Base-by-base conservation (phyloP, 2,797 vertebrate species). In the Pempheris klunzingeri region DNA sequence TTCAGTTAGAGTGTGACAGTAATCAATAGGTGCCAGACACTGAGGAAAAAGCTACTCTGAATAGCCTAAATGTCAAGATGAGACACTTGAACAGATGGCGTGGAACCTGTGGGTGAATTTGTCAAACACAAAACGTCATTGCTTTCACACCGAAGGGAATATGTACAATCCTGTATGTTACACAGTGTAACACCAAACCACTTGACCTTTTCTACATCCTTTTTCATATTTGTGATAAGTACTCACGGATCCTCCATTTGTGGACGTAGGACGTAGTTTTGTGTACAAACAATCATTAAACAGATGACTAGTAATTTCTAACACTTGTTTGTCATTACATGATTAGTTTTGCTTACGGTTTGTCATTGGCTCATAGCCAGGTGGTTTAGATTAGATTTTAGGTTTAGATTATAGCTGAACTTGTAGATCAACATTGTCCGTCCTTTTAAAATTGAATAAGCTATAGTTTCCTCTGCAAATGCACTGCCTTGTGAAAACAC, bases 21-120 rank as follows among this genome's bases (percentile, higher is more conserved):
- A 72, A 90, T 89, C 87, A 53, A 88, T 90, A 83, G 46, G 64
- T 83, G 79, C 54, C 79, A 81, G 65, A 64, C 59, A 54, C 65
- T 70, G 61, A 80, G 39, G 82, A 71, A 84, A 84, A 80, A 81
- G 78, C 64, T 68, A 18, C 84, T 79, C 77, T 84, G 76, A 85
- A 85, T 49, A 72, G 49, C 75, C 46, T 57, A 86, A 89, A 88
- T 92, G 82, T 86, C 88, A 88, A 83, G 80, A 88, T 87, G 80
- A 92, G 84, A 89, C 79, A 76, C 90, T 87, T 88, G 74, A 61
- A 64, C 47, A 54, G 66, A 58, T 0, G 5, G 38, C 46, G 67
- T 60, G 73, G 50, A 73, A 52, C 73, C 60, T 34, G 72, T 63
- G 28, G 63, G 69, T 73, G 58, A 79, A 61, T 65, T 57, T 6